phyloP scores from a whole-genome alignment of 1,140 invertebrate genomes.

The Cryptotermes secundus region DNA sequence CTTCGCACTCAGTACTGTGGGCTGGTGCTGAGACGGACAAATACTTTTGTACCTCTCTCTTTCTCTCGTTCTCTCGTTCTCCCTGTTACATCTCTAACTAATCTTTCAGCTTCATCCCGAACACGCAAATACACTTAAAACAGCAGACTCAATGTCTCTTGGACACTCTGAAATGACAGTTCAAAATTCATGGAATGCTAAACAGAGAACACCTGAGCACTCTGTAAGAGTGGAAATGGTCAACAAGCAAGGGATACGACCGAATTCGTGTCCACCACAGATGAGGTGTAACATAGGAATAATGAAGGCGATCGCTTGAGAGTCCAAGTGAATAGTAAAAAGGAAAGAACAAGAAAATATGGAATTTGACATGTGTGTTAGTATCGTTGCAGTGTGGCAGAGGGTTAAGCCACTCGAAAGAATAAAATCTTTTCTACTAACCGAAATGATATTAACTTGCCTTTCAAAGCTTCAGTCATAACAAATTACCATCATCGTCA shows the following conservation, averaged over 20 bases:
- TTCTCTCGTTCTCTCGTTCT: neutral
- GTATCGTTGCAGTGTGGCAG: too few relatives aligned
- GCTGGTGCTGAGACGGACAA: neutral
- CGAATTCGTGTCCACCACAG: neutral
- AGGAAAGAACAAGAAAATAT: neutral
- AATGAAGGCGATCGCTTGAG: neutral
- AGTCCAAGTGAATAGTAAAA: neutral
- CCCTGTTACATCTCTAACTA: neutral
- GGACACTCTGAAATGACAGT: conserved; percentile 3
- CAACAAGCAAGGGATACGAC: neutral
- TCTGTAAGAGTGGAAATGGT: neutral
- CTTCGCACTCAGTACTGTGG: neutral
- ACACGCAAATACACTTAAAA: conserved; percentile 13
- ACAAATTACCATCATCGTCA: too few relatives aligned
- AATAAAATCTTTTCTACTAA: too few relatives aligned
- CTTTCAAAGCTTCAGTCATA: too few relatives aligned
- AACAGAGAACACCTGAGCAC: neutral
- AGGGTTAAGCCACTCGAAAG: too few relatives aligned
- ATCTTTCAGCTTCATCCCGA: neutral
- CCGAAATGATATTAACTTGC: too few relatives aligned
- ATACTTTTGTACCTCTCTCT: neutral
- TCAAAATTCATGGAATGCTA: conserved; percentile 15
- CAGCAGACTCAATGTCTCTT: neutral
- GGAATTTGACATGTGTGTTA: neutral
- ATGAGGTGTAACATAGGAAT: neutral